Conservation (phyloP, 2,797 vertebrate species). For the Bovichtus diacanthus region DNA sequence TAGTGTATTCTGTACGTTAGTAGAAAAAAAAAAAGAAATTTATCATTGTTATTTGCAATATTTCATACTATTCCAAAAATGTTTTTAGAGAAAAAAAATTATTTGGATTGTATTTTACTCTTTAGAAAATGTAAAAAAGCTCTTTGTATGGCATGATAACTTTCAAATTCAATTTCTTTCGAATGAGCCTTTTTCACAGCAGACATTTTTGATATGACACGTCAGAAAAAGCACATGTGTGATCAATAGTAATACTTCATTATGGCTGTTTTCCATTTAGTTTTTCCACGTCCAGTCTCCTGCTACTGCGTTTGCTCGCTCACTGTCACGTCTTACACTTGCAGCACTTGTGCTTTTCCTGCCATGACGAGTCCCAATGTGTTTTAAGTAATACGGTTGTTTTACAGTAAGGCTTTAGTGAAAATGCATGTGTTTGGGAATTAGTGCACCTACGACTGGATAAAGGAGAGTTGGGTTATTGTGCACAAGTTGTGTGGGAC, state of each 20-base stretch:
- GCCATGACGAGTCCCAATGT: neutral
- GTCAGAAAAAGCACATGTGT: neutral
- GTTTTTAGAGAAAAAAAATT: neutral
- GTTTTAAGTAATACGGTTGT: too few species aligned
- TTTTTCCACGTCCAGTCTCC: too few species aligned
- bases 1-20: neutral
- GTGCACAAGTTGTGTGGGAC: too few species aligned
- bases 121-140: neutral
- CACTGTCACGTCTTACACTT: too few species aligned
- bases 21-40: too few species aligned
- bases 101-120: neutral
- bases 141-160: neutral
- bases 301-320: neutral
- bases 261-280: neutral
- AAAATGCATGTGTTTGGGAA: too few species aligned
- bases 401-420: too few species aligned
- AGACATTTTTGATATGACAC: neutral
- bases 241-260: neutral
- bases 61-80: neutral
- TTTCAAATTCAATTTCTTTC: neutral
- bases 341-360: neutral
- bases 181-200: neutral
- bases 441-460: too few species aligned
- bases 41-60: neutral
- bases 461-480: too few species aligned